Evolutionary conservation across 2,888 invertebrate genomes (phyloP), one percentile per base, ranked within the genome.

Genomic region (Tridacna gigas): DNA sequence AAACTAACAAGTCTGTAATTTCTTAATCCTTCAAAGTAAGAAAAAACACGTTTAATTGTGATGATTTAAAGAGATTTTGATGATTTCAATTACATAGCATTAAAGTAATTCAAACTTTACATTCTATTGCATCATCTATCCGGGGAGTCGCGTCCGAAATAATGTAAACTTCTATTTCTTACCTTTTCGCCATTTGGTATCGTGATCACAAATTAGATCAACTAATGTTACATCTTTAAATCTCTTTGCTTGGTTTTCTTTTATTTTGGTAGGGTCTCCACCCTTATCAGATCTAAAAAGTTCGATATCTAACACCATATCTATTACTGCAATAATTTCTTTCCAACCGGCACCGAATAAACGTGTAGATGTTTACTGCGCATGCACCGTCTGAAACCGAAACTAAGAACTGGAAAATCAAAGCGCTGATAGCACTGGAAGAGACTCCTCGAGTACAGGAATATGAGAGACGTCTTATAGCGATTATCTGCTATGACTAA

Each of bases 201-300:
- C 99, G 92, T 97, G 97, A 22, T 97, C 97, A 74, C 99, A 97
- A 9, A 99, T 98, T 56, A 96, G 96, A 93, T 99, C 98, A 13
- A 99, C 99, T 20, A 99, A 95, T 2, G 95, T 96, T 13, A 98
- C 97, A 96, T 99, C 98, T 96, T 99, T 99, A 95, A 97, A 99
- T 61, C 99, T 96, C 93, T 97, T 97, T 74, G 96, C 96, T 94
- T 99, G 99, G 94, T 98, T 99, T 92, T 98, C 97, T 18, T 97
- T 96, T 82, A 99, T 97, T 95, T 97, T 97, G 69, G 98, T 97
- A 4, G 98, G 98, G 95, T 98, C 97, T 76, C 98, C 98, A 73
- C 99, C 99, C 95, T 99, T 99, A 93, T 99, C 99, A 25, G 96
- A 96, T 78, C 99, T 97, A 95, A 99, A 99, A 80, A 98, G 95